Evolutionary conservation across 1,140 invertebrate genomes (phyloP), one percentile per base, ranked within the genome.

Genomic region (Potamilus streckersoni): DNA sequence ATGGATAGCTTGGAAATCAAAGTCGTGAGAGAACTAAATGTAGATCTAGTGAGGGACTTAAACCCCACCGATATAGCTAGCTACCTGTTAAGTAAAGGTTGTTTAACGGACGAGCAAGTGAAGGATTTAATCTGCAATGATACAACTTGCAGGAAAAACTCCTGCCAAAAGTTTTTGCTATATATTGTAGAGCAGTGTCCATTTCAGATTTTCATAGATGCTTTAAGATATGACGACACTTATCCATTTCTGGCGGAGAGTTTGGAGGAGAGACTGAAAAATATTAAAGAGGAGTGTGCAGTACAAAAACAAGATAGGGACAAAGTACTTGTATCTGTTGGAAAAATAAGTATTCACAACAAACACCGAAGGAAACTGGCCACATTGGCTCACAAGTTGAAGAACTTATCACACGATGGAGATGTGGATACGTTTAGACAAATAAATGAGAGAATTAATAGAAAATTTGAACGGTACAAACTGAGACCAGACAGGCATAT

Each of bases 291-390:
- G n/a, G 16, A 67, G 49, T n/a, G 17, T n/a, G 61, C n/a, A 16
- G 23, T 1, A 23, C 17, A 17, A 59, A 31, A 27, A 23, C 38
- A 60, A 23, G 19, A 31, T 17, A 55, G 58, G 49, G 57, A 67
- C 31, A 27, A 31, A 59, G 31, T 73, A 17, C 68, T 65, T 38
- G 70, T 62, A 55, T 49, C 70, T 27, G 72, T 73, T 14, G 67
- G 72, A 67, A 73, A 66, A 31, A 66, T 73, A 13, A 65, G 66
- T 57, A 56, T 67, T 17, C 56, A 65, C 20, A 73, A 27, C 57
- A 59, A 55, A 27, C 27, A 19, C 31, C 60, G 64, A 59, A 73
- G 55, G 38, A 56, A 23, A 49, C 59, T 73, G 55, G 58, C 63
- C 15, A 57, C 27, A n/a, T 27, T 73, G 55, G 38, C 72, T 19